phyloP scores from a whole-genome alignment of 2,888 invertebrate genomes.

The Eilema depressum region DNA sequence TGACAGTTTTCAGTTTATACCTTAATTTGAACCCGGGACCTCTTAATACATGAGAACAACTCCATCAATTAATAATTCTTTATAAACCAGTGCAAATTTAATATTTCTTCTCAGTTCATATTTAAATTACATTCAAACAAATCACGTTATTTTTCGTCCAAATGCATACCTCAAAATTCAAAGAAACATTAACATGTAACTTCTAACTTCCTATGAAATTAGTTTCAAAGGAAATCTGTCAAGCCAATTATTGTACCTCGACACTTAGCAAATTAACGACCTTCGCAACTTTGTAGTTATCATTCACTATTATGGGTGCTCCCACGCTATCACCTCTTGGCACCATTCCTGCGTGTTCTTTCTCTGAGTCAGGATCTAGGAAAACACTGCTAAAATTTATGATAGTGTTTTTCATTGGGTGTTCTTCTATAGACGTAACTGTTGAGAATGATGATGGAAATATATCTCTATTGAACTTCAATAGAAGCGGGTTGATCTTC shows the following conservation, averaged over 20 bases:
- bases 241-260: slow-evolving; percentile 13
- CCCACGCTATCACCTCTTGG: slow-evolving; percentile 62
- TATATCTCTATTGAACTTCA: slow-evolving; percentile 50
- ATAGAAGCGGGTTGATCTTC: slow-evolving; percentile 15
- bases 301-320: slow-evolving; percentile 46
- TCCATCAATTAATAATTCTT: background rate
- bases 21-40: too few relatives aligned
- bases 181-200: background rate
- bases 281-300: slow-evolving; percentile 34
- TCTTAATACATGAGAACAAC: too few relatives aligned
- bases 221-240: background rate
- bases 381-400: slow-evolving; percentile 51
- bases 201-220: background rate
- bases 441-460: slow-evolving; percentile 41
- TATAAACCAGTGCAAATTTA: background rate
- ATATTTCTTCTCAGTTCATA: background rate
- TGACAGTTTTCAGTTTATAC: too few relatives aligned
- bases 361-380: slow-evolving; percentile 54
- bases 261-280: slow-evolving; percentile 20
- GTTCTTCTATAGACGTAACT: slow-evolving; percentile 35
- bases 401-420: slow-evolving; percentile 52
- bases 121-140: background rate
- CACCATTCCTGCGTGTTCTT: slow-evolving; percentile 40
- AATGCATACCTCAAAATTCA: background rate
- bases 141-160: background rate